phyloP scores from a whole-genome alignment of 2,797 vertebrate genomes.

The Sebastiscus tertius region DNA sequence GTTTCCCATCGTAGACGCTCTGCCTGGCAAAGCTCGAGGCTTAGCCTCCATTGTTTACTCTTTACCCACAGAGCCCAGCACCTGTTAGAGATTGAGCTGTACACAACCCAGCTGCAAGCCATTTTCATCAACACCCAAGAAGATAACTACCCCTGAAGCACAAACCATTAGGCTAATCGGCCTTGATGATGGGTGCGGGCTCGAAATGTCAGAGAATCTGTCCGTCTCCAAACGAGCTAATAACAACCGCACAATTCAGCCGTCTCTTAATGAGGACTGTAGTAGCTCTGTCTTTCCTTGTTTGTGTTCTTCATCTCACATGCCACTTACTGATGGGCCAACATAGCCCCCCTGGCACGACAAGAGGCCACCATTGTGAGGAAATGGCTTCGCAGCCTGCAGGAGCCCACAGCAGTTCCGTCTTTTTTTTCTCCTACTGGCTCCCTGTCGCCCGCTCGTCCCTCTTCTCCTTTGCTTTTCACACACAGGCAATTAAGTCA shows the following conservation, averaged over 20 bases:
- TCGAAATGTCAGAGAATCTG: constrained; percentile 20
- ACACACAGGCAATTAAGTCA: constrained; percentile 73
- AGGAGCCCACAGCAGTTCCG: constrained; percentile 51
- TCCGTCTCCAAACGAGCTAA: constrained; percentile 22
- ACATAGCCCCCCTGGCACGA: constrained; percentile 30
- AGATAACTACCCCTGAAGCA: constrained; percentile 62
- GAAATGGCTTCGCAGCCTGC: constrained; percentile 51
- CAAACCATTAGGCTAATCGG: constrained; percentile 70
- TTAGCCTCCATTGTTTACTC: constrained; percentile 75
- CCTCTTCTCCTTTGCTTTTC: constrained; percentile 68
- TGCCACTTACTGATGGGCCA: constrained; percentile 39
- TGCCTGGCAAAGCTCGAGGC: constrained; percentile 64
- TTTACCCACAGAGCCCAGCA: constrained; percentile 68
- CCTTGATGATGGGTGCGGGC: constrained; percentile 65
- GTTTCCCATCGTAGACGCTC: constrained; percentile 69
- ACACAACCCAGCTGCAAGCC: constrained; percentile 78
- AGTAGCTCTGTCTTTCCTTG: constrained; percentile 33
- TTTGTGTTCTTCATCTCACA: constrained; percentile 54
- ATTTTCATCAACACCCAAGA: constrained; percentile 77
- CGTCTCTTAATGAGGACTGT: constrained; percentile 32
- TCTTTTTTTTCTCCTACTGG: constrained; percentile 21
- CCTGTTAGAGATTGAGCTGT: constrained; percentile 80
- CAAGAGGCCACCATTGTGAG: constrained; percentile 61
- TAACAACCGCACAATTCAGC: constrained; percentile 1
- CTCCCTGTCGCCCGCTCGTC: constrained; percentile 65